Evolutionary conservation across 2,797 vertebrate species (phyloP), one percentile per base, ranked within the genome.

Genomic region (Varecia variegata): DNA sequence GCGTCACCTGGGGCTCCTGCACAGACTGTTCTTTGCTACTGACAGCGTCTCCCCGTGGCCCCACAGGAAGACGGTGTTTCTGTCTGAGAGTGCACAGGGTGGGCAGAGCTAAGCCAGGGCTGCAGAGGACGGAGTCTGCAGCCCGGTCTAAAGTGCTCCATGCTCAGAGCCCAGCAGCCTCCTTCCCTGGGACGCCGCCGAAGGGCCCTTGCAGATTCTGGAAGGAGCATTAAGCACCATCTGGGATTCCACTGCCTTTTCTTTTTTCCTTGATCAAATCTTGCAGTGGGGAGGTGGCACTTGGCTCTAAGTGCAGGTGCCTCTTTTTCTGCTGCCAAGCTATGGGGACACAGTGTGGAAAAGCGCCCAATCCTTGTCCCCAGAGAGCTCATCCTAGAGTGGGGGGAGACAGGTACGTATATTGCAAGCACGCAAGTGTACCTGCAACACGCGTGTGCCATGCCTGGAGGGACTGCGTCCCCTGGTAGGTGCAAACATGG

Each of bases 21-120:
- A 0, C 71, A 89, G 88, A 86, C 40, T 92, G 52, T 65, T 92
- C 58, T 88, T 94, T 81, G 90, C 93, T 30, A 77, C 71, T 45
- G n/a, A 10, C 8, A 13, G 62, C 58, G 86, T 38, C 21, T 32
- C 30, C 74, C 52, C 27, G 0, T 20, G 73, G 43, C 85, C 74
- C 43, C 15, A 52, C 15, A 52, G 30, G 68, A 35, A 50, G 32
- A 40, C 0, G 8, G 50, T 2, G 0, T 30, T 38, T 77, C 10
- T 25, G 45, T n/a, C 0, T 5, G 30, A 38, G 71, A 54, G 68
- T 52, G 8, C 8, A 1, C 47, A 20, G 0, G 50, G 4, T 3
- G 50, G 15, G 52, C 27, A 5, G 67, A 4, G 71, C 1, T 0
- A 7, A 68, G 27, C 30, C 27, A 4, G 52, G 67, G 68, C 21